Base-by-base conservation (phyloP, 1,140 invertebrate genomes). In the Anoplolepis gracilipes region DNA sequence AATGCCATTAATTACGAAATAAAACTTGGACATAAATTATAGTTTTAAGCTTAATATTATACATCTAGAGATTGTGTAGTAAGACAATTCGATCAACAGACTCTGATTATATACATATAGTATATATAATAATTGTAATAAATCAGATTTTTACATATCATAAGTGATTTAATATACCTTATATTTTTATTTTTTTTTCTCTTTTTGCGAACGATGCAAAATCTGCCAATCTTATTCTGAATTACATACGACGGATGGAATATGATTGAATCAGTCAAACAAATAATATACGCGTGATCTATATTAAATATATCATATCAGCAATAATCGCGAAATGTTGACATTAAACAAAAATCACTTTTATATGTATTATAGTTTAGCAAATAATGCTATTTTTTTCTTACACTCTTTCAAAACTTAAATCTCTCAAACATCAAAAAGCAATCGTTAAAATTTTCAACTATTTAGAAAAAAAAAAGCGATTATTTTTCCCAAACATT, bases 81-180 rank as follows among this genome's bases (percentile, higher is more conserved):
- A 82, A 82, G 61, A 67, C 55, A 85, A 85, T 79, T 75, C 65
- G 64, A 78, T 49, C 72, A 42, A 73, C 75, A 88, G 61, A 22
- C 72, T 46, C 42, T 81, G 81, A 85, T 81, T 70, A 79, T 57
- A 76, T 76, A 62, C 2, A 28, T 36, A 42, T 69, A 85, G 57
- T 49, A 55, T 75, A 75, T 59, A 61, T 84, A 79, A 78, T 85
- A 53, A 84, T 55, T 72, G 53, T 61, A 88, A 88, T 88, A 76
- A 88, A 88, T 75, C 70, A 75, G 61, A 81, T 88, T 82, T 49
- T 88, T 88, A 77, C 46, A 55, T 82, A 72, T 69, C 16, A 67
- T 36, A 82, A 65, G 30, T 61, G 49, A 82, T 73, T 82, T 33
- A 64, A 84, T 84, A 64, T 75, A 77, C 81, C 22, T 84, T 76